Conservation (phyloP, 2,113 vertebrate species). For the Climacteris rufus region DNA sequence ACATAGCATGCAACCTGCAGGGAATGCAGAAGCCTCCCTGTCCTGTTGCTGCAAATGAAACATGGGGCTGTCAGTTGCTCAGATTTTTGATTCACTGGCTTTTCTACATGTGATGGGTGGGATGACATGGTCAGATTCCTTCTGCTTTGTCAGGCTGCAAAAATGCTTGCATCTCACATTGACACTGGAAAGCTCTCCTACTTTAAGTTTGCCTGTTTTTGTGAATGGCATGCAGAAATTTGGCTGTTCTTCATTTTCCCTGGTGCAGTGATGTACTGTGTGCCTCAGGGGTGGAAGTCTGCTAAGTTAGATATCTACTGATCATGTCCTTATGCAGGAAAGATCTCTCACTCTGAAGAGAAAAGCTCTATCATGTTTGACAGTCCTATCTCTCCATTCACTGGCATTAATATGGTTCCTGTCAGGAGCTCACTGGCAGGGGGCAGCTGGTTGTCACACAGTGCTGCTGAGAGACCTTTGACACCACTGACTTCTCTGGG, state of each 20-base stretch:
- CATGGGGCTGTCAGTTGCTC: background rate
- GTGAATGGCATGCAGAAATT: background rate
- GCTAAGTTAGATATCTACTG: background rate
- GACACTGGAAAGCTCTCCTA: background rate
- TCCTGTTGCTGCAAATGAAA: background rate
- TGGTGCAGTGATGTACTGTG: background rate
- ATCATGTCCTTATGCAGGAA: background rate
- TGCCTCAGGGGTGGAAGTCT: background rate
- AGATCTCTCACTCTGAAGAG: background rate
- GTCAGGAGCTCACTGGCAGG: background rate
- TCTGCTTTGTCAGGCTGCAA: background rate
- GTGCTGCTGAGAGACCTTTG: background rate
- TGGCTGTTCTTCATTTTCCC: background rate
- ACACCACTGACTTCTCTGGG: background rate
- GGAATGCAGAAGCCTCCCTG: background rate
- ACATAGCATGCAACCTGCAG: background rate
- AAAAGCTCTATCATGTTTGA: background rate
- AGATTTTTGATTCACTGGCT: background rate
- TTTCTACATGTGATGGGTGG: background rate
- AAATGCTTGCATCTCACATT: background rate
- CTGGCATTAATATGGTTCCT: background rate
- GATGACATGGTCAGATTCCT: background rate
- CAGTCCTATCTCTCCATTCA: background rate
- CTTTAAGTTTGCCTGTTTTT: background rate
- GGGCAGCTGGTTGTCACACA: fast-evolving